Conservation (phyloP, 2,113 vertebrate species). For the Sitta europaea region DNA sequence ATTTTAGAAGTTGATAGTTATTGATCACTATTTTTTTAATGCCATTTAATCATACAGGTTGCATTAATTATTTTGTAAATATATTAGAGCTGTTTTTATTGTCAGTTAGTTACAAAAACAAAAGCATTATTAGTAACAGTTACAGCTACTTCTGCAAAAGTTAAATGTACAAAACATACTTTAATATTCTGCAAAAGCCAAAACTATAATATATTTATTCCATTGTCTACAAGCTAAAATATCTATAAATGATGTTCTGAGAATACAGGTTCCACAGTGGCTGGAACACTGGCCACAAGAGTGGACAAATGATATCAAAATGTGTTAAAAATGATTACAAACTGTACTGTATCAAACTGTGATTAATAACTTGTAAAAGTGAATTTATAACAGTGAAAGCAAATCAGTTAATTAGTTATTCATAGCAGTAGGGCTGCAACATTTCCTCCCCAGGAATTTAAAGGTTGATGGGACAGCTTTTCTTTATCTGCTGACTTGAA, state of each 20-base stretch:
- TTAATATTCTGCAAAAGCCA: neutral
- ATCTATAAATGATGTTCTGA: neutral
- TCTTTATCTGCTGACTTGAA: neutral
- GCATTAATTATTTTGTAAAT: neutral
- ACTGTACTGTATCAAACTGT: no score
- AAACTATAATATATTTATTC: neutral
- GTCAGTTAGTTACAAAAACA: neutral
- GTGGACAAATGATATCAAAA: neutral
- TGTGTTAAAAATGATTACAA: neutral
- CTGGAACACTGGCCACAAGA: neutral
- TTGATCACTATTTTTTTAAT: neutral
- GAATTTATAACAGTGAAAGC: neutral
- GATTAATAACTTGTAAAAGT: neutral
- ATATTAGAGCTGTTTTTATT: neutral
- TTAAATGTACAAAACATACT: neutral
- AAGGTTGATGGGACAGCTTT: neutral
- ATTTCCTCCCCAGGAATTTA: neutral
- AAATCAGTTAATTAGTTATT: neutral
- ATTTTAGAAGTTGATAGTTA: neutral
- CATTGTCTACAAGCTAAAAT: neutral
- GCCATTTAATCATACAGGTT: neutral
- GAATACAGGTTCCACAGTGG: neutral
- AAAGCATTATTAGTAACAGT: neutral
- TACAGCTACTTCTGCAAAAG: neutral
- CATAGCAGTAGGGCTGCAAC: neutral